Conservation (phyloP, 2,888 invertebrate species). For the Theretra japonica region DNA sequence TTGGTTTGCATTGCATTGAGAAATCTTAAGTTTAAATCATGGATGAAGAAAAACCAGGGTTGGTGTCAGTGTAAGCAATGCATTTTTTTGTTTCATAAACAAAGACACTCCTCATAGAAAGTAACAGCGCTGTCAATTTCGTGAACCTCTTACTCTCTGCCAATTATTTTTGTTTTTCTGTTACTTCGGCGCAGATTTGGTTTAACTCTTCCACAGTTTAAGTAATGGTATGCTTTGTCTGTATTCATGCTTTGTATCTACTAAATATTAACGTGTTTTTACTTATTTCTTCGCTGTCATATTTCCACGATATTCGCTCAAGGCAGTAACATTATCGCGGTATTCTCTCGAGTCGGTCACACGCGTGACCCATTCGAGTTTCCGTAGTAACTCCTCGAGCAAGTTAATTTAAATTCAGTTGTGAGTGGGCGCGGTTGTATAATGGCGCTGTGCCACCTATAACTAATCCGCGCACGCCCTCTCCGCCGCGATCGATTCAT, state of each 20-base stretch:
- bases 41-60: too few species aligned
- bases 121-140: too few species aligned
- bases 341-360: background rate
- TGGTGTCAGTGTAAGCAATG: too few species aligned
- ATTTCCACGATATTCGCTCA: background rate
- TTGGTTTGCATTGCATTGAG: too few species aligned
- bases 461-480: conserved; percentile 71
- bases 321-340: background rate
- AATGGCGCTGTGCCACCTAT: conserved; percentile 72
- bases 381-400: conserved; percentile 43
- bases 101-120: too few species aligned
- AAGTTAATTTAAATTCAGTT: conserved; percentile 70
- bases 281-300: too few species aligned
- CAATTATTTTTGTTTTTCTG: background rate
- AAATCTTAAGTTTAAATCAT: too few species aligned
- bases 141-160: too few species aligned
- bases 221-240: too few species aligned
- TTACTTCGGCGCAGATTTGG: too few species aligned
- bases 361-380: conserved; percentile 39
- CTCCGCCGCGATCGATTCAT: conserved; percentile 57
- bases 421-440: conserved; percentile 63
- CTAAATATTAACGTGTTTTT: too few species aligned
- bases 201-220: background rate
- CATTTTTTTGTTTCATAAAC: too few species aligned
- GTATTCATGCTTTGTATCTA: background rate